phyloP scores from a whole-genome alignment of 2,888 invertebrate species.

The Lagria hirta region DNA sequence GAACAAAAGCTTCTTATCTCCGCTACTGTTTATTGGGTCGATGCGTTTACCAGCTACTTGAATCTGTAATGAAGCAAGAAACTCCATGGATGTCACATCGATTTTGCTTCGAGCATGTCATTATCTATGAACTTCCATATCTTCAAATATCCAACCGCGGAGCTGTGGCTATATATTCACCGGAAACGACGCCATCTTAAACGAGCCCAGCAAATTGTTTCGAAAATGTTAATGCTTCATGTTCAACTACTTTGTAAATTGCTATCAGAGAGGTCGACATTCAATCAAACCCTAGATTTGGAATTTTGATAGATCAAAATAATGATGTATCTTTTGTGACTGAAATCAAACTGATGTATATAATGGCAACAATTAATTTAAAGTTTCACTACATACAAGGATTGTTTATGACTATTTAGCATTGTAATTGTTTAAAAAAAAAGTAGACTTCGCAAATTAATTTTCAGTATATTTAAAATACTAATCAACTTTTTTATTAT shows the following conservation, averaged over 20 bases:
- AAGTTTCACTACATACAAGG: no score
- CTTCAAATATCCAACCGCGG: slow-evolving; percentile 21
- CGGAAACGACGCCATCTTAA: slow-evolving; percentile 11
- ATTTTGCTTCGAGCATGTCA: slow-evolving; percentile 28
- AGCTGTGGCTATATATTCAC: slow-evolving; percentile 14
- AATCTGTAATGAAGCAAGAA: slow-evolving; percentile 31
- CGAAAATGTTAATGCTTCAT: slow-evolving; percentile 14
- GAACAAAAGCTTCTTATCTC: no score
- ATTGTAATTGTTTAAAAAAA: no score
- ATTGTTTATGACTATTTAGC: no score
- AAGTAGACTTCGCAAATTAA: no score
- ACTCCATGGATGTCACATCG: slow-evolving; percentile 27
- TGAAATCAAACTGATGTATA: no score
- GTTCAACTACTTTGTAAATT: slow-evolving; percentile 11
- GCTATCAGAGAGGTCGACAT: slow-evolving; percentile 9
- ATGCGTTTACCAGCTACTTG: slow-evolving; percentile 26
- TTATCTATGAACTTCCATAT: slow-evolving; percentile 29
- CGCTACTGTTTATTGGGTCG: slow-evolving; percentile 24
- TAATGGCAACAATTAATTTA: no score
- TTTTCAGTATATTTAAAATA: no score
- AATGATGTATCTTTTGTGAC: no score
- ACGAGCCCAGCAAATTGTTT: slow-evolving; percentile 6
- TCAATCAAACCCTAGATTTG: no score
- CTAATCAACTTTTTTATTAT: no score
- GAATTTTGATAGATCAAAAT: no score